These are phyloP conservation scores for Dynastes hyllus DNA, from an alignment of 2,888 invertebrate species.

Conservation along the genomic window DNA sequence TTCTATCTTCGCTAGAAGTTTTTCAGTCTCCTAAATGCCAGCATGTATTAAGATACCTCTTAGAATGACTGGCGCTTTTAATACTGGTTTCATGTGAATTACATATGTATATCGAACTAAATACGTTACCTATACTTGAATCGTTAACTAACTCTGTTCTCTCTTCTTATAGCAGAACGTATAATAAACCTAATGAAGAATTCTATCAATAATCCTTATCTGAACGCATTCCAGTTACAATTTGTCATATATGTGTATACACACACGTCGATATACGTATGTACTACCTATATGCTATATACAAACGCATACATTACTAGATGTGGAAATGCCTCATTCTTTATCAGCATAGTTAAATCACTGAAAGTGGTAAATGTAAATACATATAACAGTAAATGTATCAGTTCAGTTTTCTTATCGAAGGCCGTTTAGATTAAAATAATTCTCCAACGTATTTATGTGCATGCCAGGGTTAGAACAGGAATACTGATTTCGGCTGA, in stretches of 20 bases:
- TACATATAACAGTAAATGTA: too few relatives aligned
- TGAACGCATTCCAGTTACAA: conserved; percentile 23
- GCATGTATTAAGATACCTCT: conserved; percentile 2
- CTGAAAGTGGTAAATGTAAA: neutral
- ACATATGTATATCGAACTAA: neutral
- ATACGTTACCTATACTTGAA: neutral
- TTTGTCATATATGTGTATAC: neutral
- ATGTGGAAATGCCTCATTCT: neutral
- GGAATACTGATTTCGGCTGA: too few relatives aligned
- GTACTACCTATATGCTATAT: too few relatives aligned
- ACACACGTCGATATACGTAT: neutral
- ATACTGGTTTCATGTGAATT: conserved; percentile 24
- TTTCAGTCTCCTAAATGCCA: neutral
- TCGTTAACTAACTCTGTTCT: conserved; percentile 1
- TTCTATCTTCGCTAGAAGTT: too few relatives aligned
- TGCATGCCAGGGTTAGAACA: too few relatives aligned
- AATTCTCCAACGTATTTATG: too few relatives aligned
- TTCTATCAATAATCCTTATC: conserved; percentile 21
- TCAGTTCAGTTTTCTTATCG: too few relatives aligned
- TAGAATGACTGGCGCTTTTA: conserved; percentile 16
- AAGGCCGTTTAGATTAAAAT: too few relatives aligned
- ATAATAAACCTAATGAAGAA: conserved; percentile 27
- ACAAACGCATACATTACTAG: neutral
- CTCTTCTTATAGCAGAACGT: neutral
- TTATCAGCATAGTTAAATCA: neutral